Evolutionary conservation across 1,140 invertebrate genomes (phyloP).

Genomic region (Scylla paramamosain): DNA sequence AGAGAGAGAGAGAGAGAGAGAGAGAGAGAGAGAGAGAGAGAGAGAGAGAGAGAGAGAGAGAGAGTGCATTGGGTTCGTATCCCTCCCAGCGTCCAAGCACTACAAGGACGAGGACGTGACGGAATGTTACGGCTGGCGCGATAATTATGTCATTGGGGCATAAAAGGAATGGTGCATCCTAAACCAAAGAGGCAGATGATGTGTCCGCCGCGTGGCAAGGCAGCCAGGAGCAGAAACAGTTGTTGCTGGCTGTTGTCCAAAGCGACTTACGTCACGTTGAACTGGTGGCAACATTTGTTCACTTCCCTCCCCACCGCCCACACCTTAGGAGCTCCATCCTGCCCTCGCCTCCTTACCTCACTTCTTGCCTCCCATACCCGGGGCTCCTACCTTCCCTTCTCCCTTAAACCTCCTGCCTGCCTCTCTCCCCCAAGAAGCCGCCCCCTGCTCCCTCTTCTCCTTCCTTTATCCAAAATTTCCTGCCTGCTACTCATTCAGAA

Average conservation of each 20-base stretch:
- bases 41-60: no score
- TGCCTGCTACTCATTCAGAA: background rate
- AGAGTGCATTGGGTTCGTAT: no score
- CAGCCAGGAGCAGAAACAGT: background rate
- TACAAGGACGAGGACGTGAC: no score
- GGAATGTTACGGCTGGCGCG: background rate
- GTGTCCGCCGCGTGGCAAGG: background rate
- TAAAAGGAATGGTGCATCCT: background rate
- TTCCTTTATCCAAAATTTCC: background rate
- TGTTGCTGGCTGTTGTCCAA: background rate
- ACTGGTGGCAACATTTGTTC: background rate
- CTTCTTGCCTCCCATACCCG: no score
- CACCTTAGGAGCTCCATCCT: no score
- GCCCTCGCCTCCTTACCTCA: no score
- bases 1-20: no score
- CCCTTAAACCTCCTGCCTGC: background rate
- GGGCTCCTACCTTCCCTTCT: background rate
- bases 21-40: no score
- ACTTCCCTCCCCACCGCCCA: background rate
- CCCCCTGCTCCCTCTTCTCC: background rate
- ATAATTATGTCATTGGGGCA: background rate
- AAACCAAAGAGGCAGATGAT: background rate
- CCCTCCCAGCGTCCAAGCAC: no score
- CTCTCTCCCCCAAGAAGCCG: background rate
- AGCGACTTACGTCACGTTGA: background rate